Conservation (phyloP, 2,113 vertebrate species). For the Daubentonia madagascariensis region DNA sequence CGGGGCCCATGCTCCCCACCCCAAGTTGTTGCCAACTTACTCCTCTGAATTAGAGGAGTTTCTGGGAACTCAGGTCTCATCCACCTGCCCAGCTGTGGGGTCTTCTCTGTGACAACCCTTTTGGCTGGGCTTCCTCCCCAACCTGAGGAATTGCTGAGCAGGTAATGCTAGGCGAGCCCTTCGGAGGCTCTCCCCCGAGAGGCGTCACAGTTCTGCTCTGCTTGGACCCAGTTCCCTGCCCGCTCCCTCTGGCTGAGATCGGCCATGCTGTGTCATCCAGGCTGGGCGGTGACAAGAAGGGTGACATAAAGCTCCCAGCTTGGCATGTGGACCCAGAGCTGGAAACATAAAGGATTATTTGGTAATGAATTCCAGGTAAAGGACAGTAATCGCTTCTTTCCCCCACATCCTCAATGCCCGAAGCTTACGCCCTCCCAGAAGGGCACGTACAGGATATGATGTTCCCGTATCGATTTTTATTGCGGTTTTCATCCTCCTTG, state of each 20-base stretch:
- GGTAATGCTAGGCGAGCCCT: not conserved
- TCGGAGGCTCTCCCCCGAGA: not conserved
- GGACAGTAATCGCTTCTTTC: not conserved
- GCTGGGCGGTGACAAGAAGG: not conserved
- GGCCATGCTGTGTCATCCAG: not conserved
- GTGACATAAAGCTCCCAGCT: not conserved
- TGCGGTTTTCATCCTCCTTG: conserved; percentile 98
- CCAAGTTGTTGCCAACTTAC: not conserved
- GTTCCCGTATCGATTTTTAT: conserved; percentile 98
- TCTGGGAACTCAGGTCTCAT: not conserved
- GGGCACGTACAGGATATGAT: conserved; percentile 98
- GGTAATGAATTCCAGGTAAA: not conserved
- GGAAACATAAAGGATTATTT: not conserved
- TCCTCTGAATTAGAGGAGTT: not conserved
- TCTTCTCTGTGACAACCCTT: not conserved
- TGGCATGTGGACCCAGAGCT: not conserved
- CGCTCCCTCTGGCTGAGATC: not conserved
- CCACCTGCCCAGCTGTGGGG: not conserved
- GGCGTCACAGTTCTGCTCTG: not conserved
- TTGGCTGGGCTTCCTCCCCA: not conserved
- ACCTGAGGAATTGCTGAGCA: not conserved
- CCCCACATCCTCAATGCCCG: not conserved
- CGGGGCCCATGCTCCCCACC: not conserved
- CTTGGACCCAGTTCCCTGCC: not conserved
- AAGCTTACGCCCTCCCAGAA: conserved; percentile 33